phyloP scores from a whole-genome alignment of 1,140 invertebrate species.

The Belonocnema kinseyi region DNA sequence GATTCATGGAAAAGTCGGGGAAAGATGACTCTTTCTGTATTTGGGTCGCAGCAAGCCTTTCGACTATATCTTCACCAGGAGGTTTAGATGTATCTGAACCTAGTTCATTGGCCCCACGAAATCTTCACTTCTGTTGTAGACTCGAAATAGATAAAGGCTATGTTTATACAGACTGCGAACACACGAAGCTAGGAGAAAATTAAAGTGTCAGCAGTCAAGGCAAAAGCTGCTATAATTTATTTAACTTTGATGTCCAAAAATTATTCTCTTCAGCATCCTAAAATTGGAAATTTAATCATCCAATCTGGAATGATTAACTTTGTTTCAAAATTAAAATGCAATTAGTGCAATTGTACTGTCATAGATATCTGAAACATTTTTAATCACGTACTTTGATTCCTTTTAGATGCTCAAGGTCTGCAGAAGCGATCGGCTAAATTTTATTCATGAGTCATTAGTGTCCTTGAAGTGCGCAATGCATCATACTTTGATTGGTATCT shows the following conservation, averaged over 20 bases:
- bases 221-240: not conserved
- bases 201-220: not conserved
- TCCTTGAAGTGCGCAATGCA: conserved; percentile 12
- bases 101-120: conserved; percentile 19
- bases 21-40: conserved; percentile 52
- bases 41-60: conserved; percentile 53
- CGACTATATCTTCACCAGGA: not conserved
- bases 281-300: no score
- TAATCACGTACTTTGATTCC: conserved; percentile 23
- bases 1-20: conserved; percentile 59
- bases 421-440: conserved; percentile 10
- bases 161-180: conserved; percentile 14
- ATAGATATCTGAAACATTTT: not conserved
- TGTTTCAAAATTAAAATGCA: not conserved
- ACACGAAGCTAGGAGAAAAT: not conserved
- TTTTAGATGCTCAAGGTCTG: conserved; percentile 16
- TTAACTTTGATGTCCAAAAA: not conserved
- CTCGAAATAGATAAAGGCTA: conserved; percentile 20
- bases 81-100: conserved; percentile 16
- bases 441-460: conserved; percentile 8
- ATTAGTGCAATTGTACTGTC: not conserved
- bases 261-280: no score
- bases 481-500: conserved; percentile 9
- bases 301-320: no score
- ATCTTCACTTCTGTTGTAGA: conserved; percentile 22